Percentiles rank a stretch among this genome's conserved stretches.
phyloP scores from a whole-genome alignment of 2,888 invertebrate genomes.

The Andrena dorsata region DNA sequence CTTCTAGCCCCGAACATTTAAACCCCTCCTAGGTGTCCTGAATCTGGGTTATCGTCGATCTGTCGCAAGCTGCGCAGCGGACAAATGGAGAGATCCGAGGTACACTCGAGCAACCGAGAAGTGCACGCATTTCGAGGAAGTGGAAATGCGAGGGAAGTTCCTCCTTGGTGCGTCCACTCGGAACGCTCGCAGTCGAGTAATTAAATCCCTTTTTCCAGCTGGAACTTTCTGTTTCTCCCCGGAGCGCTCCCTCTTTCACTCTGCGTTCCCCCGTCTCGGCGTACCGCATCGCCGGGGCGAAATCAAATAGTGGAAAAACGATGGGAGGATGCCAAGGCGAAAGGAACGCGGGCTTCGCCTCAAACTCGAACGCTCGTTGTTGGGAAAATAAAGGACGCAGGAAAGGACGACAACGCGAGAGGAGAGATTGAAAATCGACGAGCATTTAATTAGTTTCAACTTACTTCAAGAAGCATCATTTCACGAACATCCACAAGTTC shows the following conservation, averaged over 20 bases:
- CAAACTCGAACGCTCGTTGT: constrained; percentile 47
- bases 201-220: constrained; percentile 66
- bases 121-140: constrained; percentile 10
- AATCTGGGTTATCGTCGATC: not conserved
- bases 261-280: constrained; percentile 19
- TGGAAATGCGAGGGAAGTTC: constrained; percentile 5
- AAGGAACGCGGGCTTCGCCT: constrained; percentile 39
- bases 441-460: not conserved
- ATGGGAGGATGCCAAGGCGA: constrained; percentile 14
- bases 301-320: constrained; percentile 48
- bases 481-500: no score
- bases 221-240: constrained; percentile 36
- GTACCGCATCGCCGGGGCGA: constrained; percentile 44
- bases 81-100: not conserved
- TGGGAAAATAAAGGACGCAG: constrained; percentile 26
- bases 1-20: no score
- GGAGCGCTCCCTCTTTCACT: constrained; percentile 16
- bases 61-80: not conserved
- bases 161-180: constrained; percentile 23
- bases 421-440: constrained; percentile 22
- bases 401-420: constrained; percentile 9
- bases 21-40: no score
- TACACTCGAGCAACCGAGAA: not conserved
- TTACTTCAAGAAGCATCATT: no score
- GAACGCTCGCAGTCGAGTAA: constrained; percentile 58